These are phyloP conservation scores for Pipistrellus nathusii DNA, from an alignment of 2,797 vertebrate genomes.

Conservation along the genomic window DNA sequence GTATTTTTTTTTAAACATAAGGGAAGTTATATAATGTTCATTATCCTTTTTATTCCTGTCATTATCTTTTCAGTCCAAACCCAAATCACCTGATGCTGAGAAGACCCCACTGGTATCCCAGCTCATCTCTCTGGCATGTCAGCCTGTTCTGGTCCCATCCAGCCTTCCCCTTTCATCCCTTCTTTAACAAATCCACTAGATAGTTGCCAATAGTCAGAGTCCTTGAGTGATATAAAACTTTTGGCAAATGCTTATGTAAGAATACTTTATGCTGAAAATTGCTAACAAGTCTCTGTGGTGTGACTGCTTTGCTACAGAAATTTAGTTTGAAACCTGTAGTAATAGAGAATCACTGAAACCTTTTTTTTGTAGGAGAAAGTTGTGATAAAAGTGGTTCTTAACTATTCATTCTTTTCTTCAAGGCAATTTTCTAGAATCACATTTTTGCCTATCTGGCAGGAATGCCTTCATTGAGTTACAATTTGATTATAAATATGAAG, in stretches of 20 bases:
- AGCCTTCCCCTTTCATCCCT: neutral
- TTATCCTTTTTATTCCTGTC: neutral
- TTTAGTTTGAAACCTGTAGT: slow-evolving; percentile 52
- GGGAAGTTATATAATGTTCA: neutral
- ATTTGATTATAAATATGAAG: neutral
- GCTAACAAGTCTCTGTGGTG: neutral
- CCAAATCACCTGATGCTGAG: neutral
- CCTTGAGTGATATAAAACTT: neutral
- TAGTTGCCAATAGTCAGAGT: neutral
- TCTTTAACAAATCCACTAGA: neutral
- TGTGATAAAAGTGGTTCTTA: slow-evolving; percentile 24
- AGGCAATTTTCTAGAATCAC: slow-evolving; percentile 43
- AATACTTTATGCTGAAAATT: neutral
- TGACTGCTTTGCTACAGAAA: slow-evolving; percentile 7
- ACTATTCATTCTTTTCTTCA: slow-evolving; percentile 50
- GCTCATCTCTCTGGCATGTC: neutral
- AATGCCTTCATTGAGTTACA: neutral
- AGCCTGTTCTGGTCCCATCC: neutral
- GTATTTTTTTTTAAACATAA: neutral
- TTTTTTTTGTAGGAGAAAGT: slow-evolving; percentile 29
- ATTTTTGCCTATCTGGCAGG: neutral
- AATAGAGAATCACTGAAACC: slow-evolving; percentile 30
- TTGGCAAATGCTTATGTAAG: neutral
- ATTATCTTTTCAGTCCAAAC: neutral
- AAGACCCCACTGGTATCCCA: neutral